These are phyloP conservation scores for Iguana delicatissima DNA, from an alignment of 2,797 vertebrate genomes.

Conservation along the genomic window DNA sequence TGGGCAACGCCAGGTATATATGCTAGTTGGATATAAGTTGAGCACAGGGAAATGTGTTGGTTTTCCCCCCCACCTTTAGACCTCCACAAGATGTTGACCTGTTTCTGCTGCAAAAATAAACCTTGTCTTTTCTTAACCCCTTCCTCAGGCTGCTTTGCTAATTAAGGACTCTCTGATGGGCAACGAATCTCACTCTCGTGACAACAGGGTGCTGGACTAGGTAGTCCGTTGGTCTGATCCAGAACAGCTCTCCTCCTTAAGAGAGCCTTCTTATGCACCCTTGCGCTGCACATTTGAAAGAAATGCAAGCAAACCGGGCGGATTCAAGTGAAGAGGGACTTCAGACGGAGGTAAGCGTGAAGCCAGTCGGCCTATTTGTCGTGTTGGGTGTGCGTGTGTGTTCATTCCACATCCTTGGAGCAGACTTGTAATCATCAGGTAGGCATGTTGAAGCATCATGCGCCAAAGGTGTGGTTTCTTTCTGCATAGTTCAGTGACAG, in stretches of 20 bases:
- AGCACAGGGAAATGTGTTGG: too few relatives aligned
- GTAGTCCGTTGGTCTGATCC: not conserved
- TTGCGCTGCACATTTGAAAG: not conserved
- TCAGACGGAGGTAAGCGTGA: not conserved
- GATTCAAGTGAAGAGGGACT: not conserved
- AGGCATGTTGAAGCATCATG: not conserved
- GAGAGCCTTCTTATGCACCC: not conserved
- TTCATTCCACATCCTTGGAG: not conserved
- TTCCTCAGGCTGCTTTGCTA: too few relatives aligned
- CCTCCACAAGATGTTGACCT: too few relatives aligned
- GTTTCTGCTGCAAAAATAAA: too few relatives aligned
- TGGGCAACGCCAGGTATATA: too few relatives aligned
- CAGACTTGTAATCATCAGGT: not conserved
- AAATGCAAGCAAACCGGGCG: too few relatives aligned
- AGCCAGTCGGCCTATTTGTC: not conserved
- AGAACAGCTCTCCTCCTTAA: not conserved
- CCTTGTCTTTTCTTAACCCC: too few relatives aligned
- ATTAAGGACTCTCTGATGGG: too few relatives aligned
- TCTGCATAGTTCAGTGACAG: not conserved
- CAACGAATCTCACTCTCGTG: too few relatives aligned
- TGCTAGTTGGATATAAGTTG: too few relatives aligned
- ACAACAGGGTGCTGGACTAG: not conserved
- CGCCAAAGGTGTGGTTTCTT: not conserved
- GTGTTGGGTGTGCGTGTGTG: too few relatives aligned
- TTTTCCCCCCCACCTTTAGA: too few relatives aligned